A percentile compares a stretch with the other conserved stretches of the same genome.
Evolutionary conservation across 2,797 vertebrate species (phyloP).

Genomic region (Passerculus sandwichensis): DNA sequence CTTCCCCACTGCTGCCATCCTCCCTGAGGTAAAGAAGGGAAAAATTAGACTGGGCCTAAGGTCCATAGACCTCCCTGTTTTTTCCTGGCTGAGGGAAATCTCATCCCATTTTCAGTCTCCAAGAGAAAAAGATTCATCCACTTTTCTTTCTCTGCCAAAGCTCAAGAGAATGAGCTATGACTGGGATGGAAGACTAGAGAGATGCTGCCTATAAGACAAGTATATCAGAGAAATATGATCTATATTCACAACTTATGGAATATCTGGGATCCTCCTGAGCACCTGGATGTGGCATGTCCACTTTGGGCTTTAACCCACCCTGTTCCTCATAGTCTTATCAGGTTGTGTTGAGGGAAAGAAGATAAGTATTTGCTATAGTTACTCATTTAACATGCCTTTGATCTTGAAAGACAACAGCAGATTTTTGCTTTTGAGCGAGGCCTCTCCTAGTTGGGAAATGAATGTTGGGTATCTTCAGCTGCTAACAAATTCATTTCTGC

Average conservation of each 20-base stretch:
- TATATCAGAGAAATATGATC: not conserved
- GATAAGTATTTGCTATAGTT: not conserved
- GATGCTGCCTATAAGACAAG: not conserved
- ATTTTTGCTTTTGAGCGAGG: not conserved
- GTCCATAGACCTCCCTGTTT: not conserved
- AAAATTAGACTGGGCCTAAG: not conserved
- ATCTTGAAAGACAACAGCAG: not conserved
- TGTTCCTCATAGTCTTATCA: not conserved
- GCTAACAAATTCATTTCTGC: not conserved
- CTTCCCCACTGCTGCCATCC: not conserved
- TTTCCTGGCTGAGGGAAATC: not conserved
- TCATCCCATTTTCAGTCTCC: not conserved
- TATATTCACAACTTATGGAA: accelerated
- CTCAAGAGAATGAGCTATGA: not conserved
- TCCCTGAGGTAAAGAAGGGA: not conserved
- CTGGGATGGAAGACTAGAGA: not conserved
- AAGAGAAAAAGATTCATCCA: not conserved
- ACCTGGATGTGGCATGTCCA: not conserved
- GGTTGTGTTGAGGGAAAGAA: not conserved
- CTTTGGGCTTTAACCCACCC: not conserved
- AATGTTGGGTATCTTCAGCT: not conserved
- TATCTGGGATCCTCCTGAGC: not conserved
- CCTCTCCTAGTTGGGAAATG: not conserved
- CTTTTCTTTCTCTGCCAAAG: not conserved
- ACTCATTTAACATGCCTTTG: not conserved